Percentiles rank a stretch among this genome's conserved stretches.
Conservation (phyloP, 1,140 invertebrate species). For the Orius laevigatus region DNA sequence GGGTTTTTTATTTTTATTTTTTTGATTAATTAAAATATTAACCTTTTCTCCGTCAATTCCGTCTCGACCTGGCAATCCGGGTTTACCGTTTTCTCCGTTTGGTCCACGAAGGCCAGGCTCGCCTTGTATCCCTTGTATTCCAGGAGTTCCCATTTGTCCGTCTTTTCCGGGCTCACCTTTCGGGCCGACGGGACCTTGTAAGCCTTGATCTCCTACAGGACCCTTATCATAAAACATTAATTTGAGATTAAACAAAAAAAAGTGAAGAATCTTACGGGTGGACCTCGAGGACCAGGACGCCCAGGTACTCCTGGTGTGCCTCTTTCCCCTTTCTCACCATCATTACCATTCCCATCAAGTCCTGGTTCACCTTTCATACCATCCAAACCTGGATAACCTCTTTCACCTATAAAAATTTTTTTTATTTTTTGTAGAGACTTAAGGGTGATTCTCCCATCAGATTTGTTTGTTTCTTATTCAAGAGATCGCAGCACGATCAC, state of each 20-base stretch:
- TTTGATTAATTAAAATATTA: too few relatives aligned
- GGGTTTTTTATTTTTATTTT: too few relatives aligned
- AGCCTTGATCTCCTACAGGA: conserved; percentile 28
- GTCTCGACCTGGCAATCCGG: conserved; percentile 46
- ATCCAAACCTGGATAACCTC: conserved; percentile 4
- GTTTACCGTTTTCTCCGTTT: conserved; percentile 73
- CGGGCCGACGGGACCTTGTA: conserved; percentile 38
- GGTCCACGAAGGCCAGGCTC: conserved; percentile 60
- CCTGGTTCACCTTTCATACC: neutral
- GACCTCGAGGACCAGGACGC: conserved; percentile 54
- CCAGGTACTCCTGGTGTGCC: conserved; percentile 35
- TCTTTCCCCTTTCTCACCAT: conserved; percentile 11
- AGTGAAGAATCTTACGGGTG: conserved; percentile 33
- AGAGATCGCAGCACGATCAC: too few relatives aligned
- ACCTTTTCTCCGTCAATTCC: conserved; percentile 24
- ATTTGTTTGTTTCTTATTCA: too few relatives aligned
- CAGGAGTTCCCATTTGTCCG: conserved; percentile 31
- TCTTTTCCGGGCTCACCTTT: conserved; percentile 52
- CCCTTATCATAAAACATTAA: conserved; percentile 28
- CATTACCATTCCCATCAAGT: neutral
- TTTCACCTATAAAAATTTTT: conserved; percentile 1
- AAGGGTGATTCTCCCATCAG: too few relatives aligned
- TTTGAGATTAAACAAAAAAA: conserved; percentile 24
- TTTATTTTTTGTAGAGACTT: too few relatives aligned
- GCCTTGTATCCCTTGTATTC: conserved; percentile 54